phyloP scores from a whole-genome alignment of 2,797 vertebrate species.

The Anolis apletophallus region DNA sequence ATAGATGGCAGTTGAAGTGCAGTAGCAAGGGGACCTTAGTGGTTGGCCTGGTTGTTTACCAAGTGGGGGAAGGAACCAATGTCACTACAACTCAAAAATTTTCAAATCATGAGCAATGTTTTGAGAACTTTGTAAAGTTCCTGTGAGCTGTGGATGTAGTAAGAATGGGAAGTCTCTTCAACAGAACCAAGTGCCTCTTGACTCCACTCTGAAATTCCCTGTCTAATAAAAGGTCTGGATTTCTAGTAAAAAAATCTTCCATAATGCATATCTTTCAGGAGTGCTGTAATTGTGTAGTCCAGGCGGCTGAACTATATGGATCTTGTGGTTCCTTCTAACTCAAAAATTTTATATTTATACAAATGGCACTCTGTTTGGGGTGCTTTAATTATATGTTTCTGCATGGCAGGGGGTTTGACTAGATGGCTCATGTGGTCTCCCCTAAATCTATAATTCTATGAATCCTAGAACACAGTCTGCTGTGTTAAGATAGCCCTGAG shows the following conservation, averaged over 20 bases:
- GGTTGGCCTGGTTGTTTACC: neutral
- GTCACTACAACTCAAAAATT: neutral
- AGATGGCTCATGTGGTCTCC: too few species aligned
- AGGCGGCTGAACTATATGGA: too few species aligned
- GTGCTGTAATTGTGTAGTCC: too few species aligned
- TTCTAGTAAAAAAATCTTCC: neutral
- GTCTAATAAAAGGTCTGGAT: neutral
- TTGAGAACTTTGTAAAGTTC: neutral
- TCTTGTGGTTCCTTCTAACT: too few species aligned
- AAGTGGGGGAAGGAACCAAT: neutral
- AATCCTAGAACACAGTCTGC: neutral
- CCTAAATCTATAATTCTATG: too few species aligned
- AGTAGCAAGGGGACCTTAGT: neutral
- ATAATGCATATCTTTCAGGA: too few species aligned
- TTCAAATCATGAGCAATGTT: neutral
- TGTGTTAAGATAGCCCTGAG: neutral
- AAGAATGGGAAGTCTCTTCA: too few species aligned
- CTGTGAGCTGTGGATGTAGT: neutral
- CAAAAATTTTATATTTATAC: too few species aligned
- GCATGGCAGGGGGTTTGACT: too few species aligned
- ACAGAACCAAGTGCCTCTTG: neutral
- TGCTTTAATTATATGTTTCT: too few species aligned
- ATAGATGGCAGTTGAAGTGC: too few species aligned
- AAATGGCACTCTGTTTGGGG: too few species aligned
- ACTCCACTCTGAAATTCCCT: neutral